phyloP scores from a whole-genome alignment of 2,797 vertebrate species.

The Dermochelys coriacea region DNA sequence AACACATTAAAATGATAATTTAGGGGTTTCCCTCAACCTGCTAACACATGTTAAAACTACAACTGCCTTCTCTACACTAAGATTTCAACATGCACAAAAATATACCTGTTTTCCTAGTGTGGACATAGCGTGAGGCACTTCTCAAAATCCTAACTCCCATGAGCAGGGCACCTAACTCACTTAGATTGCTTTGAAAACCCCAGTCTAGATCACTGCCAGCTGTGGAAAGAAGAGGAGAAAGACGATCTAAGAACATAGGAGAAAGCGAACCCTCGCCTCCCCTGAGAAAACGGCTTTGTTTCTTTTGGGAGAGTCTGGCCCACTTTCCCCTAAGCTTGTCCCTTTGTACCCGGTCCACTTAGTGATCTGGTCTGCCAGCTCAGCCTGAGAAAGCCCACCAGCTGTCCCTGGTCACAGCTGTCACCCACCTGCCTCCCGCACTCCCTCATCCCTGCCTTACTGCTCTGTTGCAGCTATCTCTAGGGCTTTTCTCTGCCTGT shows the following conservation, averaged over 20 bases:
- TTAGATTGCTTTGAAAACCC: not conserved
- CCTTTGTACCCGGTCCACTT: accelerated
- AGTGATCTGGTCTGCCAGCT: not conserved
- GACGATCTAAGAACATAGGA: not conserved
- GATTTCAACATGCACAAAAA: not conserved
- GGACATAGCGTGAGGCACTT: not conserved
- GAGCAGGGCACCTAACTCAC: not conserved
- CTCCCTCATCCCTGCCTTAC: accelerated
- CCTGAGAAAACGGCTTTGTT: not conserved
- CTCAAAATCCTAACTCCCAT: not conserved
- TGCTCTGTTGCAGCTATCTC: not conserved
- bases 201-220: not conserved
- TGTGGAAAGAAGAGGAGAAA: not conserved
- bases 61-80: not conserved
- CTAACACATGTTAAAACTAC: not conserved
- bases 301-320: not conserved
- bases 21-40: not conserved
- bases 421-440: accelerated
- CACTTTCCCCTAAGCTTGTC: not conserved
- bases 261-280: not conserved
- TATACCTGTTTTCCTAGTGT: not conserved
- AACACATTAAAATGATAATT: not conserved
- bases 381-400: not conserved
- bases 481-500: not conserved
- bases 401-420: not conserved